Evolutionary conservation across 2,113 vertebrate genomes (phyloP), one percentile per base, ranked within the genome.

Genomic region (Pterocles gutturalis): DNA sequence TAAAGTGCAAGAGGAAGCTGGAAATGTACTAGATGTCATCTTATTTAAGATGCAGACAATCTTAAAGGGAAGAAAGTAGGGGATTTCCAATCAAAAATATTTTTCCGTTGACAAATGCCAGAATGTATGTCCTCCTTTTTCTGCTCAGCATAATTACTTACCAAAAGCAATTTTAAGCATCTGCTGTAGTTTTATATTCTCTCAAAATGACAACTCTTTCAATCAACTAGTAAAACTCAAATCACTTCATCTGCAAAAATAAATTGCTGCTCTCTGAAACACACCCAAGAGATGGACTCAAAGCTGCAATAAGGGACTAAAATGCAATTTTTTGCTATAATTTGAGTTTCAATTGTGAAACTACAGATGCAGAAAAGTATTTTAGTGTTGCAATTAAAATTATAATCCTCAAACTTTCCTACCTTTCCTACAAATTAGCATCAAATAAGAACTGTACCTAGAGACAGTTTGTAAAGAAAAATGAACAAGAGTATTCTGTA

Each of bases 151-250:
- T 21, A 78, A 57, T 48, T 65, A 80, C 26, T 87, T 45, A 69
- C 17, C 38, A 60, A 78, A 76, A 69, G 57, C 41, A 92, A 76
- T 69, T 92, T 87, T 80, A 92, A 78, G 67, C 20, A 94, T 28
- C 54, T 76, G 48, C 61, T 18, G 6, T 12, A 48, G 33, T 31
- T 80, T 51, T 49, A 41, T 8, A 55, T 43, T 33, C 10, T 58
- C 70, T 54, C 64, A 71, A 83, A 75, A 78, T 83, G 62, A 65
- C 28, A 71, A 53, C 25, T 75, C 19, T 61, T 88, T 28, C 53
- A 65, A 84, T 71, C 80, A 93, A 89, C 71, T 67, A 90, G 25
- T 38, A 93, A 89, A 76, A 41, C 55, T 90, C 69, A 81, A 91
- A 83, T 26, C 55, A 93, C 41, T 93, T 71, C 3, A 24, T 36